Percentiles rank a stretch among this genome's conserved stretches.
phyloP scores from a whole-genome alignment of 2,113 vertebrate genomes.

The Calyptommatus sinebrachiatus region DNA sequence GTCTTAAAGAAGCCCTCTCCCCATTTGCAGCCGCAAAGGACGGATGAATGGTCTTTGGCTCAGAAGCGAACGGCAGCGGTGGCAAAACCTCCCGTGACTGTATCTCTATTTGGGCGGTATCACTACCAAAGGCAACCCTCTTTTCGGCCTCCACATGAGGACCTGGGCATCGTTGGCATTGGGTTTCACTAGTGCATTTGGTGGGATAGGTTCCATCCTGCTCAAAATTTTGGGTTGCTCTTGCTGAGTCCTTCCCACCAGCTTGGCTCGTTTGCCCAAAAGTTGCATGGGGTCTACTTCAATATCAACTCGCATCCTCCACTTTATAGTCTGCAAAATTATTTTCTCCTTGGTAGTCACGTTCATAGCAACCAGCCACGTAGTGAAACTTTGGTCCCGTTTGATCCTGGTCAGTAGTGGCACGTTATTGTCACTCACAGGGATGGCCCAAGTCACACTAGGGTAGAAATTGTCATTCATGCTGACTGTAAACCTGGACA shows the following conservation, averaged over 20 bases:
- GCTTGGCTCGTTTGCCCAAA: conserved; percentile 86
- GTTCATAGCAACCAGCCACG: conserved; percentile 97
- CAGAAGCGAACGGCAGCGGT: conserved; percentile 58
- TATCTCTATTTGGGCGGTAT: conserved; percentile 89
- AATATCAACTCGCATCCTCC: conserved; percentile 96
- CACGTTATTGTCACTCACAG: conserved; percentile 93
- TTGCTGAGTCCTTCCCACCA: conserved; percentile 90
- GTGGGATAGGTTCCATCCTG: conserved; percentile 93
- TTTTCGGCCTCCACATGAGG: conserved; percentile 96
- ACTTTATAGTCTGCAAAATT: conserved; percentile 95
- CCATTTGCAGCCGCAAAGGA: conserved; percentile 54
- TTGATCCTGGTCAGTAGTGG: conserved; percentile 93
- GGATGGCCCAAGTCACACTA: conserved; percentile 97
- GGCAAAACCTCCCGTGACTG: conserved; percentile 35
- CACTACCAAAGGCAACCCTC: conserved; percentile 88
- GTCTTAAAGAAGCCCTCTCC: conserved; percentile 53
- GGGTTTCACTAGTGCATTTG: conserved; percentile 90
- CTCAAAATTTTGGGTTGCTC: conserved; percentile 92
- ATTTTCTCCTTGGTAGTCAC: conserved; percentile 92
- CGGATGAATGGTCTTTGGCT: conserved; percentile 67
- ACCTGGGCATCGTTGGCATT: conserved; percentile 98
- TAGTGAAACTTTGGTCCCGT: conserved; percentile 97
- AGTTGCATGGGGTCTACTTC: conserved; percentile 88
- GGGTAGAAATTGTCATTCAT: conserved; percentile 99
- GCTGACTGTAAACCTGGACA: conserved; percentile 92